Conservation (phyloP, 2,888 invertebrate genomes). For the Erebia epiphron region DNA sequence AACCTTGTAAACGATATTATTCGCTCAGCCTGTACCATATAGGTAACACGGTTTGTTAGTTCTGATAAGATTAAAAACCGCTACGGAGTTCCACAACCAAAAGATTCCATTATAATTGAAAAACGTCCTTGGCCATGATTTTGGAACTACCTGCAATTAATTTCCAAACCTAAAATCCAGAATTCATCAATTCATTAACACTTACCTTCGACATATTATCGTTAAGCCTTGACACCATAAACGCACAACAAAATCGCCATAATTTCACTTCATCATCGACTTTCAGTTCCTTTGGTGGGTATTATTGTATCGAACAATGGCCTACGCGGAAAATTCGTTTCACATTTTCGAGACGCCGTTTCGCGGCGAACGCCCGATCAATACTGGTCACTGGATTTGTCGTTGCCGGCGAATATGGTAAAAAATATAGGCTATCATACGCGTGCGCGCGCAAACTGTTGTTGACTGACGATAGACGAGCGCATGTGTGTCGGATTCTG, state of each 20-base stretch:
- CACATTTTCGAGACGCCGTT: constrained; percentile 67
- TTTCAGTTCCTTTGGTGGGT: constrained; percentile 31
- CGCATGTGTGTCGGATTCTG: constrained; percentile 59
- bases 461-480: constrained; percentile 70
- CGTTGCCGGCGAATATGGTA: constrained; percentile 67
- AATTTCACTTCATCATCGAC: constrained; percentile 57
- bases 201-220: constrained; percentile 79
- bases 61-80: constrained; percentile 29
- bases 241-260: constrained; percentile 51
- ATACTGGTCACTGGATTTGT: constrained; percentile 69
- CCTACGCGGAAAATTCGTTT: constrained; percentile 60
- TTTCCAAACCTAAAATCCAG: constrained; percentile 43
- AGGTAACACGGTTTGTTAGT: constrained; percentile 20
- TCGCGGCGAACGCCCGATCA: constrained; percentile 75
- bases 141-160: constrained; percentile 61
- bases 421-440: constrained; percentile 56
- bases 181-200: constrained; percentile 45
- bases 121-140: constrained; percentile 55
- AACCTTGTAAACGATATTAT: constrained; percentile 11
- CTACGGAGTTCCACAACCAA: constrained; percentile 17
- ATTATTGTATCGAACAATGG: constrained; percentile 50
- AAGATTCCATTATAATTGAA: constrained; percentile 28
- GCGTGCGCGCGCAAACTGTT: constrained; percentile 77
- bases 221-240: constrained; percentile 49
- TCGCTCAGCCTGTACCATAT: background rate